phyloP scores from a whole-genome alignment of 2,888 invertebrate species.

The Scaptomyza flava region DNA sequence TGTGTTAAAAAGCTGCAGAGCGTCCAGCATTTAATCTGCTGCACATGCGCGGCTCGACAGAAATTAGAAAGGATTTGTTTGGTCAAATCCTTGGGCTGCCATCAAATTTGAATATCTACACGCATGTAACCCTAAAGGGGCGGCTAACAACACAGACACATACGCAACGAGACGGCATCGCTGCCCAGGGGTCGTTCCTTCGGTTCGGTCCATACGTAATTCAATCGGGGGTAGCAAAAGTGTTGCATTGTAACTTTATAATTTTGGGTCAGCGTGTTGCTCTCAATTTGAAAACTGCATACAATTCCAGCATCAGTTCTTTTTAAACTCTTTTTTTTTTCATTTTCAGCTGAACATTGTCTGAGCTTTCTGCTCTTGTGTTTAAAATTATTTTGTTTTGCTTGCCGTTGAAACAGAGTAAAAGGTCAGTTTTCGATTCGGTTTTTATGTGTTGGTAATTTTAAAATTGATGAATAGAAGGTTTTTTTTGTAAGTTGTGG shows the following conservation, averaged over 20 bases:
- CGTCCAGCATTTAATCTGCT: slow-evolving; percentile 70
- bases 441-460: slow-evolving; percentile 21
- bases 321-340: slow-evolving; percentile 42
- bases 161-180: slow-evolving; percentile 31
- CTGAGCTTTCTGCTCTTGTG: not conserved
- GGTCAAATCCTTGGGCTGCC: slow-evolving; percentile 67
- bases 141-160: slow-evolving; percentile 14
- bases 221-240: slow-evolving; percentile 63
- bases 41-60: slow-evolving; percentile 57
- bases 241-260: slow-evolving; percentile 75
- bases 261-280: slow-evolving; percentile 70
- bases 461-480: slow-evolving; percentile 46
- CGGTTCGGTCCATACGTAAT: slow-evolving; percentile 58
- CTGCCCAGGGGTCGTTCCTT: slow-evolving; percentile 66
- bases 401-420: slow-evolving; percentile 26
- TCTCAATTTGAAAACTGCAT: slow-evolving; percentile 38
- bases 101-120: slow-evolving; percentile 56
- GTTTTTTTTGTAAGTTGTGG: slow-evolving; percentile 30
- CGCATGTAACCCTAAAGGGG: slow-evolving; percentile 45
- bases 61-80: slow-evolving; percentile 77
- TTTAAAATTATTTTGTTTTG: not conserved
- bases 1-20: slow-evolving; percentile 64
- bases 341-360: slow-evolving; percentile 41
- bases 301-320: slow-evolving; percentile 66
- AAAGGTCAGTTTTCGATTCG: slow-evolving; percentile 30